Evolutionary conservation across 92 coral and sea anemone genomes (phyloP), one percentile per base, ranked within the genome.

Genomic region (Zoanthus gigantus): DNA sequence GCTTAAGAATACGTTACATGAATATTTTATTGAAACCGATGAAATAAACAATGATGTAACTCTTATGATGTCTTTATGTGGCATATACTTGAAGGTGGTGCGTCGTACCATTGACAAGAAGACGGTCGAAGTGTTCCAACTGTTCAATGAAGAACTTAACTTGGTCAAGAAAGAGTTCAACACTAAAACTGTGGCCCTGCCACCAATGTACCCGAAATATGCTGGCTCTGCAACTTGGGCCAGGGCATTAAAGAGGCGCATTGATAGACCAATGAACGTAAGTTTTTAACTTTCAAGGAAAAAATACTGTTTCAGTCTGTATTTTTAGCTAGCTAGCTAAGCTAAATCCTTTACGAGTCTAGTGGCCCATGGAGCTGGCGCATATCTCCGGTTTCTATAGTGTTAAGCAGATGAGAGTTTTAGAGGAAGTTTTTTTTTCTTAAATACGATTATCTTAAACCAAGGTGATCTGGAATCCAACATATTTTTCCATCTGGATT

Each of bases 191-290:
- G 97, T 95, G 42, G 96, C 94, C 88, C 89, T 97, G 46, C 99
- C 99, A 7, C 93, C 98, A 16, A 92, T 95, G 95, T 96, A 97
- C 67, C 99, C 99, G 23, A 92, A 73, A 69, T 97, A 91, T 84
- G 98, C 98, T 47, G 99, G 99, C 11, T 95, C 98, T 12, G 95
- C 98, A 12, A 92, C 96, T 84, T 97, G 99, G 99, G 99, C 99
- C 10, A 91, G 99, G 76, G 96, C 94, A 91, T 87, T 97, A 77
- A 93, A 96, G 91, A 91, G 96, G 71, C 91, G 99, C 53, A 95
- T 97, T 79, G 99, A 97, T 75, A 94, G 94, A 87, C 98, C 99
- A 75, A 97, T 97, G 99, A 91, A 77, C 72, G 99, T 96, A 92
- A 93, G 91, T 18, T 18, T 18, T 16, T 58, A 54, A 54, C 42